Evolutionary conservation across 1,140 invertebrate species (phyloP).

Genomic region (Euglossa dilemma): DNA sequence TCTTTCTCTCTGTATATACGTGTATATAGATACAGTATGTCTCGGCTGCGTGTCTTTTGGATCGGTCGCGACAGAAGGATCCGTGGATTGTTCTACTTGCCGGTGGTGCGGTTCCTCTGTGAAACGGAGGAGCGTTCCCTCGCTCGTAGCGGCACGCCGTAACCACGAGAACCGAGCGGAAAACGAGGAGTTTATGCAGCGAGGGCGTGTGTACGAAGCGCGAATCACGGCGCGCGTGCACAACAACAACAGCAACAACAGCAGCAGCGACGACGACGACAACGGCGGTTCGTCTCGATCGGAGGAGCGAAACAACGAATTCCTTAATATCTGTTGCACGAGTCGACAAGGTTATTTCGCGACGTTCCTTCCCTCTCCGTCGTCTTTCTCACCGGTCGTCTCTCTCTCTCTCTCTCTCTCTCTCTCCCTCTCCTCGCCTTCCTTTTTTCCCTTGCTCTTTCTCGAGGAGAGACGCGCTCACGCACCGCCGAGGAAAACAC

Average conservation of each 20-base stretch:
- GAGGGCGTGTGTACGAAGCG: conserved; percentile 18
- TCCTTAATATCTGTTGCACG: background rate
- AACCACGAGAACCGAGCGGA: conserved; percentile 9
- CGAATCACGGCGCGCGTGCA: conserved; percentile 47
- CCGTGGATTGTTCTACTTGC: conserved; percentile 3
- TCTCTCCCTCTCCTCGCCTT: background rate
- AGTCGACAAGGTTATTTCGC: background rate
- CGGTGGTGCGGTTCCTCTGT: background rate
- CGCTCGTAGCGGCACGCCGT: background rate
- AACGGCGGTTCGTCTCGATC: conserved; percentile 45
- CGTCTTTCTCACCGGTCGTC: conserved; percentile 28
- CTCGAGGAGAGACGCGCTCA: background rate
- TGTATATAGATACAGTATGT: no score
- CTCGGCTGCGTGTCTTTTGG: background rate
- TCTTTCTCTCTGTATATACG: no score
- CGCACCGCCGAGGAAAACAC: conserved; percentile 17
- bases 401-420: background rate
- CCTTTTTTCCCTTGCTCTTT: background rate
- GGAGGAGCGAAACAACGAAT: background rate
- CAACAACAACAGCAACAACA: conserved; percentile 53
- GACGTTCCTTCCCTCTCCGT: conserved; percentile 11
- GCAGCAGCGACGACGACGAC: conserved; percentile 32
- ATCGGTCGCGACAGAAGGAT: background rate
- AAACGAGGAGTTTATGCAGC: conserved; percentile 24
- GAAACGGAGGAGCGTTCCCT: background rate